These are phyloP conservation scores for Sepiola atlantica DNA, from an alignment of 2,888 invertebrate genomes.

Conservation along the genomic window DNA sequence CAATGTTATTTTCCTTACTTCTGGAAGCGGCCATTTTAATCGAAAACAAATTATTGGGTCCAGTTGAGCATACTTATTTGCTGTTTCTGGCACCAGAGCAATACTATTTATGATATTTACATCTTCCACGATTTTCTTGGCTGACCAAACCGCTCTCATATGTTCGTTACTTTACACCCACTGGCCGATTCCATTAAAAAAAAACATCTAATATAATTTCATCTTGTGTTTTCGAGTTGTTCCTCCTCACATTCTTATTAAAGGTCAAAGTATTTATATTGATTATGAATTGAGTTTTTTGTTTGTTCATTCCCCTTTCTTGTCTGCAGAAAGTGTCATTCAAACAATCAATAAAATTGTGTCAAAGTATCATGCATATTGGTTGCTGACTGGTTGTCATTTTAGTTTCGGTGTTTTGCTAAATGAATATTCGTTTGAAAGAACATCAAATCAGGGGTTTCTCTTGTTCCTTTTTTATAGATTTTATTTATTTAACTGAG, in stretches of 20 bases:
- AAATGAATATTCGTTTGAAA: neutral
- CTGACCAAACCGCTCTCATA: neutral
- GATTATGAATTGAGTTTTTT: neutral
- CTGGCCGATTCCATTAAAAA: neutral
- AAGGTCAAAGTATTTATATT: neutral
- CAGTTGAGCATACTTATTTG: neutral
- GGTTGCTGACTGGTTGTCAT: neutral
- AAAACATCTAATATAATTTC: neutral
- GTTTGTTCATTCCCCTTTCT: neutral
- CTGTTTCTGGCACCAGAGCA: neutral
- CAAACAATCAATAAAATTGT: neutral
- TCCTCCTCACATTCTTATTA: neutral
- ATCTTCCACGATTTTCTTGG: neutral
- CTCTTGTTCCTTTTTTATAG: neutral
- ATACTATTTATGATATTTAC: neutral
- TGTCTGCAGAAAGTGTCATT: neutral
- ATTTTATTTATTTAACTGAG: neutral
- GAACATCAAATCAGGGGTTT: neutral
- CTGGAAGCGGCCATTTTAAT: conserved; percentile 1
- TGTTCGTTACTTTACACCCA: neutral
- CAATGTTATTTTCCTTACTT: conserved; percentile 10
- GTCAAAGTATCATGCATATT: neutral
- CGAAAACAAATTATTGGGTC: neutral
- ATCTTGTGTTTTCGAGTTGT: neutral
- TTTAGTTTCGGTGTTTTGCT: neutral